Conservation (phyloP, 2,113 vertebrate species). For the Nicator chloris region DNA sequence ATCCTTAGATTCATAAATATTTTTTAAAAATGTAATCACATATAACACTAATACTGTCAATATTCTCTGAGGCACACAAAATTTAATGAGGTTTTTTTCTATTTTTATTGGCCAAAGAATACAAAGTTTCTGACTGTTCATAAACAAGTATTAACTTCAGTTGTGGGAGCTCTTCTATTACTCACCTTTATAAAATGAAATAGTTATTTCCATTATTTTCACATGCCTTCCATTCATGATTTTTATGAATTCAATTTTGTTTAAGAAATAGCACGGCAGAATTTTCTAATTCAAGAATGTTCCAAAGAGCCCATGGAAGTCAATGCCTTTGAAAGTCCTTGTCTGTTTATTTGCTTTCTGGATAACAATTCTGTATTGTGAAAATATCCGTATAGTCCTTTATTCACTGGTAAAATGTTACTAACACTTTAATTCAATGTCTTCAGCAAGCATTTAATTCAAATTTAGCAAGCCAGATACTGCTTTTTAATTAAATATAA, state of each 20-base stretch:
- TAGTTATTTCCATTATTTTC: neutral
- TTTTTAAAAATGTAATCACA: neutral
- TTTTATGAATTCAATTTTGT: neutral
- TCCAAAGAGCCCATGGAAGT: neutral
- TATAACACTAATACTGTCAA: neutral
- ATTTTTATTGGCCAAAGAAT: neutral
- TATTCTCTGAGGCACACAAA: neutral
- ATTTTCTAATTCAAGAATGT: neutral
- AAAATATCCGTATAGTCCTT: conserved; percentile 21
- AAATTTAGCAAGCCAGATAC: conserved; percentile 62
- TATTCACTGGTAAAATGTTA: conserved; percentile 59
- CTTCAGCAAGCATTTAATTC: conserved; percentile 62
- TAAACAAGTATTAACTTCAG: neutral
- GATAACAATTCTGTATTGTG: neutral
- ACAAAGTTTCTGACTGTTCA: neutral
- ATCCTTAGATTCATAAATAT: neutral
- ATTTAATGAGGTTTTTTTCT: neutral
- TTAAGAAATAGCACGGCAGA: neutral
- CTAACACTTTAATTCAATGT: conserved; percentile 51
- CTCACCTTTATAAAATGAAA: neutral
- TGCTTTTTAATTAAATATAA: conserved; percentile 76
- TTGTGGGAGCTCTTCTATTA: neutral
- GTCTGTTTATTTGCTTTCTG: conserved; percentile 23
- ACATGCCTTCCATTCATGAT: neutral
- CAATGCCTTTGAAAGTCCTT: neutral